Percentiles rank a stretch among this genome's conserved stretches.
These are phyloP conservation scores for Mylabris phalerata DNA, from an alignment of 1,140 invertebrate genomes.

Conservation along the genomic window DNA sequence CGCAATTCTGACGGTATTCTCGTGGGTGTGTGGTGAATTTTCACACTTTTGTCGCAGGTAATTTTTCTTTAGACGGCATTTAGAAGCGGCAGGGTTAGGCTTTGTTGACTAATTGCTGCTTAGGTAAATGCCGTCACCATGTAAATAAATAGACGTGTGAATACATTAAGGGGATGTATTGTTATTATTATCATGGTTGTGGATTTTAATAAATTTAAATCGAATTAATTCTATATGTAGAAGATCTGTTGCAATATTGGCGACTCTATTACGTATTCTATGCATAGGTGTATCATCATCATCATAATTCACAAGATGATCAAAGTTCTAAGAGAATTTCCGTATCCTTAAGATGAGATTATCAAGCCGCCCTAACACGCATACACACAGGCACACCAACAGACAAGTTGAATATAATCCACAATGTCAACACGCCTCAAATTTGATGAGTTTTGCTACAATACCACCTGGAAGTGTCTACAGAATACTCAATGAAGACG, in stretches of 20 bases:
- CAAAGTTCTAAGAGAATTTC: constrained; percentile 41
- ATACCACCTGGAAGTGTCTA: constrained; percentile 29
- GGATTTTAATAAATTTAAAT: no score
- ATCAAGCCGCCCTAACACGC: constrained; percentile 21
- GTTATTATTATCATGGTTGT: no score
- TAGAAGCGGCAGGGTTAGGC: no score
- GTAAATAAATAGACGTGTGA: no score
- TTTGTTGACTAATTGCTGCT: no score
- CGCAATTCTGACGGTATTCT: no score
- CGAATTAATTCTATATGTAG: background rate
- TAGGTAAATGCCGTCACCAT: no score
- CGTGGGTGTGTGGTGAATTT: no score
- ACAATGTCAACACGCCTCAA: constrained; percentile 42
- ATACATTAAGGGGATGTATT: no score
- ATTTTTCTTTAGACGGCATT: no score
- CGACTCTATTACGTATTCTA: constrained; percentile 35
- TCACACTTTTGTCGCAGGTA: no score
- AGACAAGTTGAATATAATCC: constrained; percentile 40
- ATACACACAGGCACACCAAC: background rate
- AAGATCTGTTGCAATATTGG: constrained; percentile 3
- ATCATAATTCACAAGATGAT: constrained; percentile 42
- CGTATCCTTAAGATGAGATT: constrained; percentile 43
- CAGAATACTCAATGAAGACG: constrained; percentile 33
- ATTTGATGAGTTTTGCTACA: constrained; percentile 43
- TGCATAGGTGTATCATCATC: constrained; percentile 35